Percentiles rank a stretch among this genome's conserved stretches.
These are phyloP conservation scores for Sycophila sp. DNA, from an alignment of 1,140 invertebrate genomes.

Conservation along the genomic window DNA sequence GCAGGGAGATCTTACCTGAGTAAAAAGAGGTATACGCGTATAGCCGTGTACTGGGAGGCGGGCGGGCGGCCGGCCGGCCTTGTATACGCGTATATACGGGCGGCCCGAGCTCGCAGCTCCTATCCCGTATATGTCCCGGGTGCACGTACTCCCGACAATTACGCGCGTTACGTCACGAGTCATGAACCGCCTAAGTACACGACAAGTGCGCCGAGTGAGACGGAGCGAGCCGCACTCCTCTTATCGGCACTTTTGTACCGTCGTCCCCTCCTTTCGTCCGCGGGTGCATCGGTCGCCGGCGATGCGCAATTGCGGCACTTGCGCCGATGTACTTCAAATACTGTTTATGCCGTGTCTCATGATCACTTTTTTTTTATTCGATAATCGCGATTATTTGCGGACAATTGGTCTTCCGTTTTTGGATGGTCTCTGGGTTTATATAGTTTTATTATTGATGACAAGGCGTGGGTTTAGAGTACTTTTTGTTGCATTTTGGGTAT, in stretches of 20 bases:
- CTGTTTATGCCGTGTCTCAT: no score
- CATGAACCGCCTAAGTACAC: slow-evolving; percentile 41
- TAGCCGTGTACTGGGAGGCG: neutral
- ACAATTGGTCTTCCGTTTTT: no score
- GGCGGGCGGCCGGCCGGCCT: neutral
- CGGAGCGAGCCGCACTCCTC: neutral
- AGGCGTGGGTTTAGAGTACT: no score
- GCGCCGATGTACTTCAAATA: no score
- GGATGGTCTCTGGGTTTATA: no score
- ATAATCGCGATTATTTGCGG: no score
- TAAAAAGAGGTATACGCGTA: slow-evolving; percentile 9
- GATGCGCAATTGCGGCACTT: neutral
- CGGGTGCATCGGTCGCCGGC: neutral
- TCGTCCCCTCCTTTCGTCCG: neutral
- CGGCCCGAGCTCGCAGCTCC: slow-evolving; percentile 49
- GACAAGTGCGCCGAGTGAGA: neutral
- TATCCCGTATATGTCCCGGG: slow-evolving; percentile 60
- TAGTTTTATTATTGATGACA: no score
- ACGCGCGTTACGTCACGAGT: slow-evolving; percentile 61
- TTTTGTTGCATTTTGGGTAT: no score
- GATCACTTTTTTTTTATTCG: no score
- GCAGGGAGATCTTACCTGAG: neutral
- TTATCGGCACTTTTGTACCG: slow-evolving; percentile 6
- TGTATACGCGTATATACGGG: neutral
- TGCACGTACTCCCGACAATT: slow-evolving; percentile 63